Conservation (phyloP, 2,797 vertebrate genomes). For the Capromys pilorides region DNA sequence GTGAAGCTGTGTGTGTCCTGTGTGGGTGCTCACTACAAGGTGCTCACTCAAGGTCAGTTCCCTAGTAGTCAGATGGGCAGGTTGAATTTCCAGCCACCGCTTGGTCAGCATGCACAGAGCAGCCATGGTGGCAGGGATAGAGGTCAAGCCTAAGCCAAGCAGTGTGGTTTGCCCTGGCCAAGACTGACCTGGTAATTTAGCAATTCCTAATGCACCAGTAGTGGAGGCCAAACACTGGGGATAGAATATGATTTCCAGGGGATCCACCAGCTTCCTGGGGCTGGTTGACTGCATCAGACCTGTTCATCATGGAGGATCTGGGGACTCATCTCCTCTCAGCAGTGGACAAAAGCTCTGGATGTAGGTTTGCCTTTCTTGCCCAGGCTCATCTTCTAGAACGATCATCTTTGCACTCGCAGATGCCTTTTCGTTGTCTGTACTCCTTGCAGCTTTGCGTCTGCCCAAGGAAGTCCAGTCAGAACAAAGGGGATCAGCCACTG, state of each 20-base stretch:
- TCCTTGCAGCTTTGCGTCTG: background rate
- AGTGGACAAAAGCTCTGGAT: fast-evolving
- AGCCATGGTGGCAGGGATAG: fast-evolving
- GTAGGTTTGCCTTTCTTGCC: too few relatives aligned
- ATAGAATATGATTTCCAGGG: fast-evolving
- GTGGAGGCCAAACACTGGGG: background rate
- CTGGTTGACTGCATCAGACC: too few relatives aligned
- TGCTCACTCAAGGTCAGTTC: too few relatives aligned
- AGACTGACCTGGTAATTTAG: background rate
- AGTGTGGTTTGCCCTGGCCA: background rate
- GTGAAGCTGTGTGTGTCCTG: background rate
- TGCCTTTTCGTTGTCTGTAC: fast-evolving
- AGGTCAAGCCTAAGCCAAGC: background rate
- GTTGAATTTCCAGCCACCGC: background rate
- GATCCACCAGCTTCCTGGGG: background rate
- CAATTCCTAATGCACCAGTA: background rate
- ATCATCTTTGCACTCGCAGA: background rate
- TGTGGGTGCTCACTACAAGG: background rate
- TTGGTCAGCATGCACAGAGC: background rate
- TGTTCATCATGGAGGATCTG: background rate
- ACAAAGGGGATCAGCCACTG: background rate
- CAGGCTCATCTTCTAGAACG: background rate
- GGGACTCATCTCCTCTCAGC: background rate
- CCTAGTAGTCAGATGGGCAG: background rate
- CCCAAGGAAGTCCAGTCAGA: background rate